These are phyloP conservation scores for Perognathus longimembris DNA, from an alignment of 2,113 vertebrate genomes.

Conservation along the genomic window DNA sequence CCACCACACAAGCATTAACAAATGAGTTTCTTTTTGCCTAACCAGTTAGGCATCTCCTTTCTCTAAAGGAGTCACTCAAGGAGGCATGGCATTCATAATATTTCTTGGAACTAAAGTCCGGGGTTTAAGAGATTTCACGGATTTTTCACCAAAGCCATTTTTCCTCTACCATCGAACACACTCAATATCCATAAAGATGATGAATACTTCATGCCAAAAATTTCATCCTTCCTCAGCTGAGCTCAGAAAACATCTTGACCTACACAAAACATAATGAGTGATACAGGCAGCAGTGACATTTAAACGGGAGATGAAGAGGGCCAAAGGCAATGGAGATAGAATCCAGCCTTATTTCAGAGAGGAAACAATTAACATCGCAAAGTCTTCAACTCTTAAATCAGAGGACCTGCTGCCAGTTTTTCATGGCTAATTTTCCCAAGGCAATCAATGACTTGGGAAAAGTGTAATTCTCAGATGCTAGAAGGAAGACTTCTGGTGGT, in stretches of 20 bases:
- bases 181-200: constrained; percentile 48
- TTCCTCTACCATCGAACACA: background rate
- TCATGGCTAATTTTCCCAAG: background rate
- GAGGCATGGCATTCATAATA: background rate
- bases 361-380: background rate
- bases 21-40: background rate
- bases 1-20: background rate
- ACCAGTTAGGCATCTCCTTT: background rate
- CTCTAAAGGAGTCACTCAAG: background rate
- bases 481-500: background rate
- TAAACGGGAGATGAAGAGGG: background rate
- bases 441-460: background rate
- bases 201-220: constrained; percentile 18
- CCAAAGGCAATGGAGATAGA: background rate
- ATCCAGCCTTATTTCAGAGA: constrained; percentile 27
- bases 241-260: constrained; percentile 36
- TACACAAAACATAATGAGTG: constrained; percentile 50
- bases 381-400: background rate
- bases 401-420: background rate
- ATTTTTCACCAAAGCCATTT: background rate
- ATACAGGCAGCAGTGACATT: constrained; percentile 45
- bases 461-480: background rate
- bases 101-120: constrained; percentile 27
- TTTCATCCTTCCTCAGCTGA: background rate
- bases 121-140: background rate